Base-by-base conservation (phyloP, 2,888 invertebrate genomes). In the Drosophila cracens region DNA sequence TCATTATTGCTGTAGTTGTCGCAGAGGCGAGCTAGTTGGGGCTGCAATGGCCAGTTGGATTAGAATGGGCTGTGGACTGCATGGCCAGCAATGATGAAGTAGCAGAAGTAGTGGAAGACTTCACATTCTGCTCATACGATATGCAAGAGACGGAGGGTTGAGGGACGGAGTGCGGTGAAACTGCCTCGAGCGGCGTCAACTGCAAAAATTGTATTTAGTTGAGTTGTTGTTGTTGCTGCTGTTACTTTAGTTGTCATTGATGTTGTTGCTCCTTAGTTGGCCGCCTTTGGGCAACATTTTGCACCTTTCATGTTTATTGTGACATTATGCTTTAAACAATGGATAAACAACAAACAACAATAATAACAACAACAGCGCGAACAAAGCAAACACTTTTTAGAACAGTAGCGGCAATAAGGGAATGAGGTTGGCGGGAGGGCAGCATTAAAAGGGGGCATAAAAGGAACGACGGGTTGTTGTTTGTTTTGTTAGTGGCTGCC, bases 251-350 rank as follows among this genome's bases (percentile, higher is more conserved):
- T 54, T 58, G 62, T 40, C 38, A 33, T 21, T 25, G 46, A 46
- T 25, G 36, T 36, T 54, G 54, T 58, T 76, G 67, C 49, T 65
- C n/a, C 46, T 61, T 31, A 64, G 49, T 51, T 38, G 62, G 70
- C 54, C 68, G 79, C 76, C 83, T 79, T 64, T 65, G 75, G 76
- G 83, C 79, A 70, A 74, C 82, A 85, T 87, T 87, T 87, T 89
- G 89, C 87, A 89, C 89, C 89, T 87, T 84, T 87, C 79, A 82
- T 79, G 79, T 87, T 87, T 83, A 87, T 89, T 89, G 87, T 89
- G 89, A 85, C 87, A 83, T 87, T 87, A 82, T 87, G 87, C 75
- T 87, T 81, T 81, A 79, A 86, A 86, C 86, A 84, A 87, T 86
- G 77, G 75, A 86, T 75, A 76, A 73, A 73, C 71, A 81, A 77